Evolutionary conservation across 2,113 vertebrate genomes (phyloP).

Genomic region (Prionailurus viverrinus): DNA sequence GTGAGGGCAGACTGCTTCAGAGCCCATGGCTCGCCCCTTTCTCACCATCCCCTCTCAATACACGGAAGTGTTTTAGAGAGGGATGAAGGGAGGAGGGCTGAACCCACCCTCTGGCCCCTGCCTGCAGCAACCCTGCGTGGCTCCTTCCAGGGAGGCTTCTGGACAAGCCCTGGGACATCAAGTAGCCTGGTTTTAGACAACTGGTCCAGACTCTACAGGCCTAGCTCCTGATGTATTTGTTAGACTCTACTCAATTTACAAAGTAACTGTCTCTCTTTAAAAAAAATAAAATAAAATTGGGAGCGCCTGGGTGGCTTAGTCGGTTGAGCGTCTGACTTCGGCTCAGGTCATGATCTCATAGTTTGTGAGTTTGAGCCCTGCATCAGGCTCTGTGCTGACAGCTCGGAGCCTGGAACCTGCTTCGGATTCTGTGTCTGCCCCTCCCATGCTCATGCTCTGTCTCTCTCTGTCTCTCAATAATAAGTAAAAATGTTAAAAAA

Average conservation of each 20-base stretch:
- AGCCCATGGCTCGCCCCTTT: not conserved
- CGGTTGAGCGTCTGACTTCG: too few species aligned
- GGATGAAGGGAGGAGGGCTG: not conserved
- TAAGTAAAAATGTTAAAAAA: too few species aligned
- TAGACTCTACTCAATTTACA: not conserved
- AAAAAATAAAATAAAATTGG: not conserved
- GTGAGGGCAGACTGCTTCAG: not conserved
- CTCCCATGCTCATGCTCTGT: too few species aligned
- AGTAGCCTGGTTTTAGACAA: not conserved
- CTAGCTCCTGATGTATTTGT: not conserved
- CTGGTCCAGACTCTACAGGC: not conserved
- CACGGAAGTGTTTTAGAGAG: not conserved
- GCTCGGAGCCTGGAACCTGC: too few species aligned
- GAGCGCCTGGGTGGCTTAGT: too few species aligned
- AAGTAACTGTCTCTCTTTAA: not conserved
- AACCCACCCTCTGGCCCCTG: not conserved
- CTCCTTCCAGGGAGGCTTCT: not conserved
- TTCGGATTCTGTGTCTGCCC: too few species aligned
- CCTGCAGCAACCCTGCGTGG: fast-evolving
- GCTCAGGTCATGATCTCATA: too few species aligned
- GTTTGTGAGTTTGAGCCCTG: too few species aligned
- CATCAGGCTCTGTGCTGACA: too few species aligned
- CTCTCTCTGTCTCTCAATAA: too few species aligned
- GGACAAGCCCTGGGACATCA: not conserved
- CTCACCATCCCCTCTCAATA: not conserved